Evolutionary conservation across 2,888 invertebrate genomes (phyloP).

Genomic region (Phytoseiulus persimilis): DNA sequence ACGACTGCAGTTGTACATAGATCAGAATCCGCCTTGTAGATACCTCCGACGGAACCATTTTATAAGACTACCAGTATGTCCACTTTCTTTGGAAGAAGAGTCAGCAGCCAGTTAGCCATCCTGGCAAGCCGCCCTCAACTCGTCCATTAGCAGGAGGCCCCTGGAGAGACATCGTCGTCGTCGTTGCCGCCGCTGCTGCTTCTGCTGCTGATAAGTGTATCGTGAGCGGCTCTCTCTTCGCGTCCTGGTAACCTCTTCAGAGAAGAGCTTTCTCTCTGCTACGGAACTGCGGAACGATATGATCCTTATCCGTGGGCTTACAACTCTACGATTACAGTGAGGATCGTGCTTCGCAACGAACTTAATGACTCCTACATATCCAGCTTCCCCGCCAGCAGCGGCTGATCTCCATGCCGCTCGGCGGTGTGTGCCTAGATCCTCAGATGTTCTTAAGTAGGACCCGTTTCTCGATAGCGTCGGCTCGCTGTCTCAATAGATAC

Average conservation of each 20-base stretch:
- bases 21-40: neutral
- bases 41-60: neutral
- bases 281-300: neutral
- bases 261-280: neutral
- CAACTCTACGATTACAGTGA: neutral
- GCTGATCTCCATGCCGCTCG: neutral
- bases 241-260: constrained; percentile 5
- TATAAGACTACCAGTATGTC: neutral
- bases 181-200: neutral
- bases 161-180: neutral
- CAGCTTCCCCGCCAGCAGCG: neutral
- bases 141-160: neutral
- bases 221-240: neutral
- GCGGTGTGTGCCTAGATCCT: neutral
- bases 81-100: neutral
- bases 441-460: neutral
- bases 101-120: neutral
- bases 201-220: constrained; percentile 5
- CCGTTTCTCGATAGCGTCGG: neutral
- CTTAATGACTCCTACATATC: neutral
- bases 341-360: neutral
- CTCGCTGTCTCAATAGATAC: no score
- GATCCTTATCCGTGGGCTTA: neutral
- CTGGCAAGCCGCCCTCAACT: neutral
- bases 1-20: neutral